These are phyloP conservation scores for Ardeotis arabs DNA, from an alignment of 2,113 vertebrate genomes.

Conservation along the genomic window DNA sequence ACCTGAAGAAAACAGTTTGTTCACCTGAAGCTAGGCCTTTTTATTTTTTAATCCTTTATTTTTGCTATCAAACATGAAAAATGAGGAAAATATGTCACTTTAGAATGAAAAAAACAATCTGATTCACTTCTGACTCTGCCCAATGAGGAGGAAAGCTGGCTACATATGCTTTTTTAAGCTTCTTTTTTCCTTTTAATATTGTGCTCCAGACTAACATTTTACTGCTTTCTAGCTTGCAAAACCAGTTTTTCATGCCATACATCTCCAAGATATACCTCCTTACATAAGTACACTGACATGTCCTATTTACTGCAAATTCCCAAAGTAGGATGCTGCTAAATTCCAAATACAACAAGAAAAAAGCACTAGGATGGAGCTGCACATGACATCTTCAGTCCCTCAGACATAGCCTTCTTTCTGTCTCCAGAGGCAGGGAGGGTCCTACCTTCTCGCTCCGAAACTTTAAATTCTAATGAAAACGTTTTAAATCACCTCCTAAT, in stretches of 20 bases:
- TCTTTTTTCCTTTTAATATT: not conserved
- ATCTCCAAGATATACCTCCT: not conserved
- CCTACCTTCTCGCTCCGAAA: not conserved
- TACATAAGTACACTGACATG: not conserved
- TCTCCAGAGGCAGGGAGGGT: not conserved
- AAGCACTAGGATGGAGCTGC: not conserved
- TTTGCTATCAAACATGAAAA: not conserved
- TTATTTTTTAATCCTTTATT: not conserved
- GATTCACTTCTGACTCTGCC: not conserved
- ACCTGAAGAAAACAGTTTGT: not conserved
- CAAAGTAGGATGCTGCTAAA: not conserved
- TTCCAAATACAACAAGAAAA: not conserved
- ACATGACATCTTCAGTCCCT: accelerated
- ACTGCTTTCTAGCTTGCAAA: not conserved
- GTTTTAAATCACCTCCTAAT: not conserved
- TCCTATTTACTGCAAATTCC: not conserved
- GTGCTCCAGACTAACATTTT: not conserved
- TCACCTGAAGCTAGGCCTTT: not conserved
- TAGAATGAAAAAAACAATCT: not conserved
- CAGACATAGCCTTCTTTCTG: not conserved
- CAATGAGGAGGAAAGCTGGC: not conserved
- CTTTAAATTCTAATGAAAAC: not conserved
- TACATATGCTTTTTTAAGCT: not conserved
- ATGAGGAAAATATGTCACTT: not conserved
- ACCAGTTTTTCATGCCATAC: not conserved